phyloP scores from a whole-genome alignment of 2,888 invertebrate genomes.

The Agrochola macilenta region DNA sequence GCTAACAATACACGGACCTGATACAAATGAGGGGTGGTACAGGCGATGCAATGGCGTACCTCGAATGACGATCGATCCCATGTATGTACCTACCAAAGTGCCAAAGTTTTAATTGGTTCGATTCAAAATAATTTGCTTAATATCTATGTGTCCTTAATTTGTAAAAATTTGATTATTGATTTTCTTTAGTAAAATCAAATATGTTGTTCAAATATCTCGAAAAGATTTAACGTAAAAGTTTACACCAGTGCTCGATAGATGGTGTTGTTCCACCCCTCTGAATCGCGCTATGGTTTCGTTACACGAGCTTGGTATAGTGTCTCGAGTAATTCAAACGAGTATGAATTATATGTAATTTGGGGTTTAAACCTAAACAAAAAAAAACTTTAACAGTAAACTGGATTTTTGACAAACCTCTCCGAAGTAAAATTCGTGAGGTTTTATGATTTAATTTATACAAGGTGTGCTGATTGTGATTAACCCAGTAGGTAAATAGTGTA shows the following conservation, averaged over 20 bases:
- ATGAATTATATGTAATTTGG: not conserved
- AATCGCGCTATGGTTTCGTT: conserved; percentile 32
- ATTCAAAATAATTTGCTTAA: not conserved
- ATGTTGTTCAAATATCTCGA: not conserved
- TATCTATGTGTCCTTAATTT: not conserved
- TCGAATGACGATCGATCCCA: not conserved
- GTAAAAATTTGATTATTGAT: not conserved
- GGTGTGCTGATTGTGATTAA: not conserved
- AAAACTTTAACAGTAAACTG: not conserved
- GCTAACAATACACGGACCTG: not conserved
- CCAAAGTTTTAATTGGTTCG: no score
- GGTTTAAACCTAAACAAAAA: not conserved
- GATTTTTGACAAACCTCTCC: conserved; percentile 26
- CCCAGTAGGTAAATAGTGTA: not conserved
- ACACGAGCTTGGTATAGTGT: not conserved
- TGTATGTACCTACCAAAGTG: no score
- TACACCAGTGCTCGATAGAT: conserved; percentile 12
- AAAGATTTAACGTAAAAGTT: not conserved
- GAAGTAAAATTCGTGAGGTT: conserved; percentile 21
- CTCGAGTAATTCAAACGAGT: not conserved
- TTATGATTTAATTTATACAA: not conserved
- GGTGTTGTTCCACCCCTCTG: not conserved
- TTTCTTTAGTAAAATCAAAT: not conserved
- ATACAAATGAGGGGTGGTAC: not conserved
- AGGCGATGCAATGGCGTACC: not conserved